Base-by-base conservation (phyloP, 1,140 invertebrate genomes). In the Archivesica marissinica region DNA sequence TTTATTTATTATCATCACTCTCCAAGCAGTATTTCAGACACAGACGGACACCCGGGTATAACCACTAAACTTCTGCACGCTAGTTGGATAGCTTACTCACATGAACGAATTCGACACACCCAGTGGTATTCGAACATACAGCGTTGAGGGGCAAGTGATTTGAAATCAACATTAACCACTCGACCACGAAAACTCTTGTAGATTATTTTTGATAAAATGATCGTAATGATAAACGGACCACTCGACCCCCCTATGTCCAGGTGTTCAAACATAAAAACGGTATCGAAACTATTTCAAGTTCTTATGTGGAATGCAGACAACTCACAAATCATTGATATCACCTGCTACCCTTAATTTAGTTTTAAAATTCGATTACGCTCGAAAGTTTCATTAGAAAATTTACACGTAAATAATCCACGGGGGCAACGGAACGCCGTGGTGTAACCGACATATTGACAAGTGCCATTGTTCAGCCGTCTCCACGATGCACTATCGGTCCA, bases 291-390 rank as follows among this genome's bases (percentile, higher is more conserved):
- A 83, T 83, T 75, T 83, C 80, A 56, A 33, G 70, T 75, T 47
- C 50, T 25, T 30, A 59, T 75, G 68, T 75, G 80, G 80, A 83
- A 83, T 83, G 68, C 66, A 3, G 35, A 39, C 25, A 17, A 33
- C 35, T 20, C 70, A 39, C 70, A 44, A 61, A 72, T 83, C 66
- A 83, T 47, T 30, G 35, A 11, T 74, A 83, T 83, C 80, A 83
- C 52, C 38, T 72, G 70, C 50, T 75, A 25, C 68, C 20, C 75
- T 83, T 74, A 83, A 83, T 83, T 83, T 83, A 83, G 74, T 83
- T 83, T 83, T 83, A 83, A 83, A 83, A n/a, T 83, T 83, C 80
- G 70, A 83, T 83, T 83, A 83, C 56, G 68, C 80, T 83, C 38
- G 44, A 44, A 64, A 72, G 30, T 30, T 75, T 66, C 47, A 72